Percentiles rank a stretch among this genome's conserved stretches.
Conservation (phyloP, 2,797 vertebrate genomes). For the Perodicticus potto region DNA sequence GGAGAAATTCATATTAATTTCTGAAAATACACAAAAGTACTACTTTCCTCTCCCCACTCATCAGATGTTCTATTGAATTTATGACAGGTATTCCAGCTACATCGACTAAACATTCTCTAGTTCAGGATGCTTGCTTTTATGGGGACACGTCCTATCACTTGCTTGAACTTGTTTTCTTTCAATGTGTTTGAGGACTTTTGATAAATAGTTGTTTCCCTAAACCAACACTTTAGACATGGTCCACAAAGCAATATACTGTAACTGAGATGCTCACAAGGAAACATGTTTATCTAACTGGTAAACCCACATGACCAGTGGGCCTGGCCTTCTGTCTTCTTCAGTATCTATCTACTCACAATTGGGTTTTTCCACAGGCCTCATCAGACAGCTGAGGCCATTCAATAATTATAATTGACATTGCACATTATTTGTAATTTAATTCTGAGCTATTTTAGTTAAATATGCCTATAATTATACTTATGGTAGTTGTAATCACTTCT, state of each 20-base stretch:
- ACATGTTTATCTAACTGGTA: neutral
- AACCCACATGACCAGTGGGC: neutral
- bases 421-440: constrained; percentile 46
- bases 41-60: constrained; percentile 16
- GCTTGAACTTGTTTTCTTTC: neutral
- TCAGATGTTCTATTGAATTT: neutral
- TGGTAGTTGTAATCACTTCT: neutral
- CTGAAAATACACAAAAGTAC: neutral
- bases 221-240: neutral
- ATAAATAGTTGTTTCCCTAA: neutral
- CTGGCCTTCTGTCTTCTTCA: neutral
- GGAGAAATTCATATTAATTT: neutral
- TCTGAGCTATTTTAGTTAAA: neutral
- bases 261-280: neutral
- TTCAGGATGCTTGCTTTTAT: neutral
- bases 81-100: neutral
- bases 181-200: neutral
- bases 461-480: neutral
- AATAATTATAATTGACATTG: neutral
- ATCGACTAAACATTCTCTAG: neutral
- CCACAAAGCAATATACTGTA: neutral
- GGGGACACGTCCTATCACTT: constrained; percentile 21
- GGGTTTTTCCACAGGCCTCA: neutral
- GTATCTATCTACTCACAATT: neutral
- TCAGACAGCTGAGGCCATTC: neutral